Conservation (phyloP, 1,140 invertebrate genomes). For the Nasonia giraulti region DNA sequence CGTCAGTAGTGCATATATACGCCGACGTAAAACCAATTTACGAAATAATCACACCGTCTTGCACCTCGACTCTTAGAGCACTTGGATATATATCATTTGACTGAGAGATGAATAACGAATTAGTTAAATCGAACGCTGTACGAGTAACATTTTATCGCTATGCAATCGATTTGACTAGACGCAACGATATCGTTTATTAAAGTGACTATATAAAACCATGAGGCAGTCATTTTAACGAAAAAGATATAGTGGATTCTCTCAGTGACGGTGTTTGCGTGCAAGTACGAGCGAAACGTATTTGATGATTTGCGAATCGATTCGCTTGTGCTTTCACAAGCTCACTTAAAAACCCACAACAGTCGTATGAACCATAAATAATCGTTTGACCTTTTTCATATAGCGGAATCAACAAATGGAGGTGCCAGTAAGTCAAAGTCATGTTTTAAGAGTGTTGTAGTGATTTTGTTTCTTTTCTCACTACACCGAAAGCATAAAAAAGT, state of each 20-base stretch:
- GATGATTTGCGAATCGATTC: conserved; percentile 23
- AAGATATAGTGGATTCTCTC: conserved; percentile 44
- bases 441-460: conserved; percentile 70
- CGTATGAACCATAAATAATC: conserved; percentile 65
- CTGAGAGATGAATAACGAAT: background rate
- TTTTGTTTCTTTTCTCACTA: conserved; percentile 52
- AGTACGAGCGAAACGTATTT: conserved; percentile 58
- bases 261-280: conserved; percentile 56
- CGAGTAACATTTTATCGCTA: background rate
- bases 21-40: background rate
- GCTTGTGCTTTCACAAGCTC: conserved; percentile 64
- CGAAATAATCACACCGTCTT: conserved; percentile 39
- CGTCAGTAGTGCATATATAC: conserved; percentile 22
- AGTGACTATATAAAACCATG: conserved; percentile 35
- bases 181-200: conserved; percentile 1
- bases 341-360: conserved; percentile 50
- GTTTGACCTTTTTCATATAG: conserved; percentile 73
- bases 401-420: conserved; percentile 88
- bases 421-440: conserved; percentile 83
- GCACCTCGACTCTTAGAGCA: conserved; percentile 50
- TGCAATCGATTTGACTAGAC: background rate
- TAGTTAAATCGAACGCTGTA: background rate
- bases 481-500: conserved; percentile 25
- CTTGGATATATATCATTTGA: background rate
- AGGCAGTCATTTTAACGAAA: conserved; percentile 52